phyloP scores from a whole-genome alignment of 2,113 vertebrate species.

The Apaloderma vittatum region DNA sequence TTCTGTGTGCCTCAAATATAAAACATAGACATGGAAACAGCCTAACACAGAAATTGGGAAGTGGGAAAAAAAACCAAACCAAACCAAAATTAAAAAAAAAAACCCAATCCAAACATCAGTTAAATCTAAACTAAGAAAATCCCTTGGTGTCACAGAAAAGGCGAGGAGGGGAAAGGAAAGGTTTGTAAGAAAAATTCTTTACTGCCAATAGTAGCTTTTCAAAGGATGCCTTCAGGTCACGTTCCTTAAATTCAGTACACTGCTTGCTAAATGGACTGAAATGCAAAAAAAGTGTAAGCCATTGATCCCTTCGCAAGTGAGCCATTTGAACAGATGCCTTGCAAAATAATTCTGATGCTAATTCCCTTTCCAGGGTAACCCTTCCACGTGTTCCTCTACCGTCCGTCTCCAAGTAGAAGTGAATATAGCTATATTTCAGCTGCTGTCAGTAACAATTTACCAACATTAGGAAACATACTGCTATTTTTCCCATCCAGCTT shows the following conservation, averaged over 20 bases:
- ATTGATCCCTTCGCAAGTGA: neutral
- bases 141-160: neutral
- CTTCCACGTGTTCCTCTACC: neutral
- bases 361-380: neutral
- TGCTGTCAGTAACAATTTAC: neutral
- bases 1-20: neutral
- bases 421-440: neutral
- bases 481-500: neutral
- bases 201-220: neutral
- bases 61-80: too few species aligned
- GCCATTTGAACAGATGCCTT: neutral
- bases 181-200: neutral
- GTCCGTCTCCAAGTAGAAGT: neutral
- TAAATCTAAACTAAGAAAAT: neutral
- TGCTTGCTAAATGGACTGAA: neutral
- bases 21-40: neutral
- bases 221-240: neutral
- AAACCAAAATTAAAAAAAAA: too few species aligned
- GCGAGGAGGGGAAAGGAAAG: fast-evolving
- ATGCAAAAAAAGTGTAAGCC: neutral
- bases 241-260: neutral
- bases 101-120: neutral
- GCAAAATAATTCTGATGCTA: neutral
- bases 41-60: neutral
- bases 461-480: neutral